Evolutionary conservation across 2,797 vertebrate genomes (phyloP), one percentile per base, ranked within the genome.

Genomic region (Clamator glandarius): DNA sequence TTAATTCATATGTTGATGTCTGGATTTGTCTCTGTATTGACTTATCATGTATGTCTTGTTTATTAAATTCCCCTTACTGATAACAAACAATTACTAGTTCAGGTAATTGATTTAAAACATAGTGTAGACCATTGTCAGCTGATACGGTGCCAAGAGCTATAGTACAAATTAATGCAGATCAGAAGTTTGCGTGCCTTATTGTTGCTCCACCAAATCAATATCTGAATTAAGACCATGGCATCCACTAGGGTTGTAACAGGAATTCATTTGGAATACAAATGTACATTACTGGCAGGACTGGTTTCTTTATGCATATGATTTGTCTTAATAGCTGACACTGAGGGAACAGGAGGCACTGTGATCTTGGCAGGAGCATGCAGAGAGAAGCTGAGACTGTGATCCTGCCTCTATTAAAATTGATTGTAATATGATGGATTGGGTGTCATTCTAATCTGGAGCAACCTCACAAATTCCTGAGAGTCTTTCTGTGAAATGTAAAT

Each of bases 101-200:
- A 92, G 85, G 54, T 96, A 89, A 95, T 95, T 85, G 89, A 91
- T 63, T 93, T 95, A 73, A 94, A 93, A 77, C 36, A n/a, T 63
- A 74, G 68, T 29, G 24, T 42, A 68, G 67, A 57, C 19, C 48
- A 64, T 9, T 87, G 61, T 31, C 96, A 94, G 63, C 69, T 95
- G 68, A 52, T 69, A 33, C 17, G 61, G 29, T 87, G 93, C 91
- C 96, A 95, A 59, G 87, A 85, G 28, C 46, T 72, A 62, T 4
- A 62, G 44, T 11, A 52, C 51, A 87, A 88, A 90, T 79, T 72
- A 92, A 63, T 89, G 39, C 81, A 95, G 59, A 85, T 63, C 84
- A 94, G 95, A 76, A 93, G 68, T 58, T 63, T 91, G 25, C 12
- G 1, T 88, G 70, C 54, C 61, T 81, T 95, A 41, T 74, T 76